A percentile compares a stretch with the other conserved stretches of the same genome.
Conservation (phyloP, 2,113 vertebrate genomes). For the Cyprinus carpio region DNA sequence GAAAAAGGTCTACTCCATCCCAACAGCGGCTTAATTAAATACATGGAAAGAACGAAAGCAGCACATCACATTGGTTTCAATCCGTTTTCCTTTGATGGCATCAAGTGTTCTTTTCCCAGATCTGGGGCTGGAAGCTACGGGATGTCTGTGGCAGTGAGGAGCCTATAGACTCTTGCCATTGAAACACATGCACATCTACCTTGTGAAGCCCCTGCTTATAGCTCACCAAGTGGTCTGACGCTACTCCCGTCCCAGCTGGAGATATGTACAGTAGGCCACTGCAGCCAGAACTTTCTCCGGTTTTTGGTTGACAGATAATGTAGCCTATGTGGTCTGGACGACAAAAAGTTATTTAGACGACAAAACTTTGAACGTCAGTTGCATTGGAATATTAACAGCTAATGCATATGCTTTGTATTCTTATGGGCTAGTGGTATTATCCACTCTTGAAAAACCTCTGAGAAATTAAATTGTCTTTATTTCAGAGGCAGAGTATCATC, state of each 20-base stretch:
- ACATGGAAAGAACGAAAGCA: constrained; percentile 88
- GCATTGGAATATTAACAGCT: neutral
- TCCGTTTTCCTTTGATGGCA: constrained; percentile 97
- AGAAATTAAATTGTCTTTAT: neutral
- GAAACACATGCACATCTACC: constrained; percentile 65
- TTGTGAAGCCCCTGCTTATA: constrained; percentile 53
- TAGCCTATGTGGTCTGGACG: too few relatives aligned
- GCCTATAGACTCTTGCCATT: constrained; percentile 76
- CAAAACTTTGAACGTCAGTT: neutral
- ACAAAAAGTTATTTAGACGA: neutral
- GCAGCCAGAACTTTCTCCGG: neutral
- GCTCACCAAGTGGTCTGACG: constrained; percentile 50
- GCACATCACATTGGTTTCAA: constrained; percentile 99
- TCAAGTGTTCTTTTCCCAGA: constrained; percentile 97
- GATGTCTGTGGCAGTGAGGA: constrained; percentile 84
- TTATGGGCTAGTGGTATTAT: neutral
- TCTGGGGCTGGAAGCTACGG: constrained; percentile 87
- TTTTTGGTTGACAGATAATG: neutral
- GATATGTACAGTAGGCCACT: neutral
- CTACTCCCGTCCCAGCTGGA: neutral
- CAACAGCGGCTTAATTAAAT: constrained; percentile 94
- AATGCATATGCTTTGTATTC: neutral
- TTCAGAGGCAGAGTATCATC: neutral
- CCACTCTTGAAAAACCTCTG: neutral
- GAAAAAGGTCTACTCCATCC: constrained; percentile 85